Conservation (phyloP, 2,113 vertebrate genomes). For the Nipponia nippon region DNA sequence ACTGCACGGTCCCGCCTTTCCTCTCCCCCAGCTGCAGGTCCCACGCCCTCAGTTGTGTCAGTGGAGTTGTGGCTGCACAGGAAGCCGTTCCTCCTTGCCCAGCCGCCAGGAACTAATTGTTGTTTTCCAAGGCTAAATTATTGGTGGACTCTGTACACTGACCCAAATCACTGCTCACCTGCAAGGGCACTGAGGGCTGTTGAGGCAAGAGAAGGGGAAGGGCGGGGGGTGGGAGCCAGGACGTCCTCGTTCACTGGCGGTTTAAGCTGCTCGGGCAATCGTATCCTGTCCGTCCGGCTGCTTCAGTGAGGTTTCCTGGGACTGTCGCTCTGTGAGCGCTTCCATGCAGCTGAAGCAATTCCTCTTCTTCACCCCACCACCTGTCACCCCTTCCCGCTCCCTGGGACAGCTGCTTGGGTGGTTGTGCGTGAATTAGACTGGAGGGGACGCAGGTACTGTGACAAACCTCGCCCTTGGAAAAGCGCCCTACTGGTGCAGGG, state of each 20-base stretch:
- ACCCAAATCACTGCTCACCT: background rate
- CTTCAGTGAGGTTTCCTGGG: background rate
- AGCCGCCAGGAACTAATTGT: background rate
- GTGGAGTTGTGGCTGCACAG: background rate
- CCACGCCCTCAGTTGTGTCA: accelerated
- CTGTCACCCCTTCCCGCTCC: background rate
- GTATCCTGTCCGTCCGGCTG: accelerated
- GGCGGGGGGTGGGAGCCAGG: accelerated
- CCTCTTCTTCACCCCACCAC: background rate
- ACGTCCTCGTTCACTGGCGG: background rate
- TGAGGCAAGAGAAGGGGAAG: background rate
- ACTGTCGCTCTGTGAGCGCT: background rate
- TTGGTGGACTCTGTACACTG: accelerated
- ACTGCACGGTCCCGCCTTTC: accelerated
- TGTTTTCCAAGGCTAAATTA: background rate
- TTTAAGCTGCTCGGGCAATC: accelerated
- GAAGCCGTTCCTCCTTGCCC: background rate
- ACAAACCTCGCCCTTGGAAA: background rate
- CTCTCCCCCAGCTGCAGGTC: background rate
- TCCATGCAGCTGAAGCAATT: background rate
- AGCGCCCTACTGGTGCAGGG: background rate
- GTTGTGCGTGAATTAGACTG: background rate
- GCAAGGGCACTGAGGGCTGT: accelerated
- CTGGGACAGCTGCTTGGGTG: background rate
- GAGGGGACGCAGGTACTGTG: background rate